Evolutionary conservation across 1,140 invertebrate species (phyloP).

Genomic region (Cyphomyrmex costatus): DNA sequence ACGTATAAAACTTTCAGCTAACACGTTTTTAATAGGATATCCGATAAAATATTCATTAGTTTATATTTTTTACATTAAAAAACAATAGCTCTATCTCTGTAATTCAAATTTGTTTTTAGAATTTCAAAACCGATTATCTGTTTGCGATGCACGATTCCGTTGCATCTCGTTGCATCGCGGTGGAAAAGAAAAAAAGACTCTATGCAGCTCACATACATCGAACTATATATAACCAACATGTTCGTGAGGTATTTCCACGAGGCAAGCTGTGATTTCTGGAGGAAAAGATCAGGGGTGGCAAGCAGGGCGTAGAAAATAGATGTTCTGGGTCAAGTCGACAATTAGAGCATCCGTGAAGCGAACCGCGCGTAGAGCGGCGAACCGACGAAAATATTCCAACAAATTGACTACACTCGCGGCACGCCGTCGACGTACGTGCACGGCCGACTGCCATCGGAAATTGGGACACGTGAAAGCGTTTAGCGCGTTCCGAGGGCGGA

Average conservation of each 20-base stretch:
- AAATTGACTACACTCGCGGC: conserved; percentile 71
- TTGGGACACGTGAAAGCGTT: conserved; percentile 78
- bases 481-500: conserved; percentile 63
- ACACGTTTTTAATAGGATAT: neutral
- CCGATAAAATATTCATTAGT: neutral
- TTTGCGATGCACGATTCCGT: neutral
- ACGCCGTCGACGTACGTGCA: conserved; percentile 25
- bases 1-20: neutral
- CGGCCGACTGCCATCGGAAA: conserved; percentile 65
- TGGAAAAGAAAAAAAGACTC: neutral
- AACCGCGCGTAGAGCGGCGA: neutral
- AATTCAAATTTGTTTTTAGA: neutral
- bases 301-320: conserved; percentile 70
- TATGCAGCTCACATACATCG: conserved; percentile 8
- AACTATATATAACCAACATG: conserved; percentile 59
- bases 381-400: conserved; percentile 75
- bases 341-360: conserved; percentile 73
- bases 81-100: neutral
- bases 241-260: conserved; percentile 28
- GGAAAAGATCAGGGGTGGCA: conserved; percentile 33
- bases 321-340: conserved; percentile 68
- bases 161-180: neutral
- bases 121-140: neutral
- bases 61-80: neutral
- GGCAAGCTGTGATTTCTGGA: conserved; percentile 20